Evolutionary conservation across 2,113 vertebrate species (phyloP).

Genomic region (Ictalurus punctatus): DNA sequence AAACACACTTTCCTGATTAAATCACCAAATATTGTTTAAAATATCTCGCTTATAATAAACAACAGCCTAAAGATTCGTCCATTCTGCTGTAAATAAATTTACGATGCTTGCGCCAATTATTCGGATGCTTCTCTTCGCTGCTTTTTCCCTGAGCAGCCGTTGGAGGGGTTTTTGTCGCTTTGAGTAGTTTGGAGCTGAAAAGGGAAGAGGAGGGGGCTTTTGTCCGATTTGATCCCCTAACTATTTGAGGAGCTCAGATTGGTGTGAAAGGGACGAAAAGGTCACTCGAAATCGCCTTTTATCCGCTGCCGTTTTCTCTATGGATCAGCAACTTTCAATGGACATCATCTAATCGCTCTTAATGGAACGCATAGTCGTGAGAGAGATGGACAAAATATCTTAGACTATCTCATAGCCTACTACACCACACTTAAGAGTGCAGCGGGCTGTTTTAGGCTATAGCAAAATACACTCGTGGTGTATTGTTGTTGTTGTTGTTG

Average conservation of each 20-base stretch:
- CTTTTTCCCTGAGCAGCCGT: slow-evolving; percentile 39
- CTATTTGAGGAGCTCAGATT: slow-evolving; percentile 88
- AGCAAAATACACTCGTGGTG: background rate
- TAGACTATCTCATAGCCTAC: background rate
- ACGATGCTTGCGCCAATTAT: slow-evolving; percentile 2
- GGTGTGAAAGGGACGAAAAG: slow-evolving; percentile 93
- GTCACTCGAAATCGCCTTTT: slow-evolving; percentile 97
- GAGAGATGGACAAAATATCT: slow-evolving; percentile 73
- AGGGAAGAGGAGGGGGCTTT: slow-evolving; percentile 80
- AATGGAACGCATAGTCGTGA: slow-evolving; percentile 80
- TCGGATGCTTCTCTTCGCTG: slow-evolving; percentile 9
- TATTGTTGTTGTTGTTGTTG: background rate
- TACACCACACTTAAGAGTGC: background rate
- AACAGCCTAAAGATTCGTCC: background rate
- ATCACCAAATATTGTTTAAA: background rate
- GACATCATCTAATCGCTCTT: slow-evolving; percentile 91
- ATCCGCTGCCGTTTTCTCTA: slow-evolving; percentile 88
- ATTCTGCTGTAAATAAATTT: slow-evolving; percentile 1
- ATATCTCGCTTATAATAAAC: background rate
- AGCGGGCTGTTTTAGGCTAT: slow-evolving; percentile 43
- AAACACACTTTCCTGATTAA: background rate
- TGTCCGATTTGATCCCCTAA: slow-evolving; percentile 87
- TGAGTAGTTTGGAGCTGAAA: slow-evolving; percentile 84
- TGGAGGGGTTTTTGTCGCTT: slow-evolving; percentile 75
- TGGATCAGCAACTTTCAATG: slow-evolving; percentile 96